Percentiles rank a stretch among this genome's conserved stretches.
Evolutionary conservation across 1,140 invertebrate genomes (phyloP).

Genomic region (Philopotamus ludificatus): DNA sequence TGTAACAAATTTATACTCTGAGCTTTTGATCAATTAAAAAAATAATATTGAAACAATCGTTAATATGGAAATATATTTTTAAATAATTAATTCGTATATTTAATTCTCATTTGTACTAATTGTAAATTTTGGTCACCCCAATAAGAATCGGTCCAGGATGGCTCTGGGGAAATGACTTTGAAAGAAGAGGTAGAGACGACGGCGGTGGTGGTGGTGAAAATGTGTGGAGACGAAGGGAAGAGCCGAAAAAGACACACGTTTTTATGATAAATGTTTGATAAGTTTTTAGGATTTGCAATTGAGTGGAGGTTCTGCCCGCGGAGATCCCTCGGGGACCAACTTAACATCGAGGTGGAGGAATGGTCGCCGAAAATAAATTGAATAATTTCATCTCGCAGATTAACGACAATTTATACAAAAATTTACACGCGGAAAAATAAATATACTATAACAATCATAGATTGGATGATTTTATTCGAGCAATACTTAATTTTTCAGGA

Average conservation of each 20-base stretch:
- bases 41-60: not conserved
- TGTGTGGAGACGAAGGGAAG: slow-evolving; percentile 13
- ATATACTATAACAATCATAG: too few relatives aligned
- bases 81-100: too few relatives aligned
- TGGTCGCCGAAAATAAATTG: not conserved
- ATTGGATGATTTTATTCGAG: too few relatives aligned
- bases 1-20: too few relatives aligned
- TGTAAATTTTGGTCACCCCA: slow-evolving; percentile 24
- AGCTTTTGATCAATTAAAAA: not conserved
- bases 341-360: not conserved
- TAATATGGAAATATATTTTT: too few relatives aligned
- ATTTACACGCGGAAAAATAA: too few relatives aligned
- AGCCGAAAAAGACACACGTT: slow-evolving; percentile 34
- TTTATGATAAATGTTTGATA: slow-evolving; percentile 40
- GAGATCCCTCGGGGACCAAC: not conserved
- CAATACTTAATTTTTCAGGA: too few relatives aligned
- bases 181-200: slow-evolving; percentile 28
- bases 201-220: not conserved
- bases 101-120: not conserved
- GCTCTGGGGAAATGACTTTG: slow-evolving; percentile 39
- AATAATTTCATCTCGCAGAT: not conserved
- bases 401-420: not conserved
- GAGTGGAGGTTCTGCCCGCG: slow-evolving; percentile 21
- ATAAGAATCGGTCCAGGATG: slow-evolving; percentile 32
- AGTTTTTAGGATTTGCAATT: slow-evolving; percentile 38